A percentile compares a stretch with the other conserved stretches of the same genome.
These are phyloP conservation scores for Laterallus jamaicensis DNA, from an alignment of 2,113 vertebrate species.

Conservation along the genomic window DNA sequence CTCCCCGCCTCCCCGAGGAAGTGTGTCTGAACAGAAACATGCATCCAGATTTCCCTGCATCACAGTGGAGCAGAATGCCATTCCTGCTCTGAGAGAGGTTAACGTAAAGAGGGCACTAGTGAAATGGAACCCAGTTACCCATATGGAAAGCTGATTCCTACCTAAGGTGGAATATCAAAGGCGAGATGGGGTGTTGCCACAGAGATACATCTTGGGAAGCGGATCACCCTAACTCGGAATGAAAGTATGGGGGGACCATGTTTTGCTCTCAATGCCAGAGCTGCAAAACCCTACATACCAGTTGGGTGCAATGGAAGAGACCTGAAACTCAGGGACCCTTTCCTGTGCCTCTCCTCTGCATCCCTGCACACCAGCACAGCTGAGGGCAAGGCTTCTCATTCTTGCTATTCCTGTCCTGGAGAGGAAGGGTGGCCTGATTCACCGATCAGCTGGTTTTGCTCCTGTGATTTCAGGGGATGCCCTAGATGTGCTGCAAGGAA, in stretches of 20 bases:
- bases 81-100: background rate
- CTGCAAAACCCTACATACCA: background rate
- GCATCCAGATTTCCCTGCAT: background rate
- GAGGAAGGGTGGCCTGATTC: slow-evolving; percentile 25
- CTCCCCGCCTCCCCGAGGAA: background rate
- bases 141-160: background rate
- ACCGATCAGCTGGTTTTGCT: background rate
- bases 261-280: background rate
- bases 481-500: slow-evolving; percentile 19
- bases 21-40: rapidly evolving
- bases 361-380: background rate
- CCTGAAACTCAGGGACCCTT: background rate
- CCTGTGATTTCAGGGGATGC: slow-evolving; percentile 25
- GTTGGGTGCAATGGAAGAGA: background rate
- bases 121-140: background rate
- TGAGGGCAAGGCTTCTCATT: background rate
- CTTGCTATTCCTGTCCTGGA: background rate
- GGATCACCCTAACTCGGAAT: background rate
- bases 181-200: background rate
- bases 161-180: background rate
- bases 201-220: background rate
- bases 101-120: background rate
- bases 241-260: background rate
- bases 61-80: background rate
- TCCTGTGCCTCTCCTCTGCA: background rate